Conservation (phyloP, 2,888 invertebrate genomes). For the Acheta domesticus region DNA sequence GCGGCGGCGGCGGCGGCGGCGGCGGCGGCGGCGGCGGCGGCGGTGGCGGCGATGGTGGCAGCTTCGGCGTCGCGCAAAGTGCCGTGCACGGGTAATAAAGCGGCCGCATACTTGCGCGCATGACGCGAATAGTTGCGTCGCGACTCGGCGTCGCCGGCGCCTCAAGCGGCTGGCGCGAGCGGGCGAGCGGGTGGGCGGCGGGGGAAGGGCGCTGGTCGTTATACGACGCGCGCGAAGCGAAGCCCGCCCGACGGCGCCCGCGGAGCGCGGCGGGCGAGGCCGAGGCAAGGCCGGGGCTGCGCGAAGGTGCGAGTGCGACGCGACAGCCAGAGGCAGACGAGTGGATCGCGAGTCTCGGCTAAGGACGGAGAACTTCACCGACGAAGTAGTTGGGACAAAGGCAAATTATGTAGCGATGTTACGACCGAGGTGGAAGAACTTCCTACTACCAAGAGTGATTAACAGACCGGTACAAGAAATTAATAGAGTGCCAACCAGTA, state of each 20-base stretch:
- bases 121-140: slow-evolving; percentile 9
- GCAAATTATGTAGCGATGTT: no score
- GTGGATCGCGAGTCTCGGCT: no score
- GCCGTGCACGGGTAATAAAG: neutral
- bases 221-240: no score
- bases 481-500: no score
- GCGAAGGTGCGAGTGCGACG: neutral
- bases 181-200: neutral
- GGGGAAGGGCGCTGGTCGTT: no score
- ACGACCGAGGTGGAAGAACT: no score
- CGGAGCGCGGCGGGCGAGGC: neutral
- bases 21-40: neutral
- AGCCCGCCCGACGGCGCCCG: neutral
- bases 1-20: neutral
- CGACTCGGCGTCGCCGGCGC: neutral
- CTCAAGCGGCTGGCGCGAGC: neutral
- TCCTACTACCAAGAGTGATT: no score
- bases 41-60: neutral
- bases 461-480: no score
- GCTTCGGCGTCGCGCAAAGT: neutral
- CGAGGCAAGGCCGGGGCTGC: no score
- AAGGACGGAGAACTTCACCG: no score
- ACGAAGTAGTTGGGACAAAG: no score
- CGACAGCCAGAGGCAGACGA: no score
- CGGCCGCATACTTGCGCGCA: neutral